These are phyloP conservation scores for Melanocharis versteri DNA, from an alignment of 2,113 vertebrate species.

Conservation along the genomic window DNA sequence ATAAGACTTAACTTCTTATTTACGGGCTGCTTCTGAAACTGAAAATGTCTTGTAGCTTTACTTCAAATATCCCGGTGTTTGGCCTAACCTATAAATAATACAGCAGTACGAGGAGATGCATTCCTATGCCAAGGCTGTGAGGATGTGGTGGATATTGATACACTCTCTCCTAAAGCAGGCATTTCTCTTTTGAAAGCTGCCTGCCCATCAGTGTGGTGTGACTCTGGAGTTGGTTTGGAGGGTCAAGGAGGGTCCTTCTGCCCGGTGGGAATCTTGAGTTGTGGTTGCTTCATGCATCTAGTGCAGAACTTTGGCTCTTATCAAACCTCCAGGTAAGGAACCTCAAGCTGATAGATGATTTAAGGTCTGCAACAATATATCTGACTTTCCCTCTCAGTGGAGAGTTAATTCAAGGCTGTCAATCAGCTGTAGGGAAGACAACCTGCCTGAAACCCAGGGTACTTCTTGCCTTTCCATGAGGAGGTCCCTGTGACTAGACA, in stretches of 20 bases:
- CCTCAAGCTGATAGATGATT: not conserved
- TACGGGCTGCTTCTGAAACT: slow-evolving; percentile 48
- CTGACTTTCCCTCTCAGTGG: not conserved
- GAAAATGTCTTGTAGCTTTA: not conserved
- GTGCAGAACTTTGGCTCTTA: not conserved
- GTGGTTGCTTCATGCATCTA: not conserved
- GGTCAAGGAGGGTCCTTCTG: not conserved
- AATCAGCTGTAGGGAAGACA: not conserved
- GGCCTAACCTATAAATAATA: slow-evolving; percentile 47
- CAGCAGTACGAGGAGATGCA: not conserved
- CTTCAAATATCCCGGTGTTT: not conserved
- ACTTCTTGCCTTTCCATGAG: fast-evolving
- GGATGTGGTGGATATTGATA: not conserved
- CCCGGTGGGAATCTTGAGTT: not conserved
- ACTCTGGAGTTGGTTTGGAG: not conserved
- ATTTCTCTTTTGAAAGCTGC: not conserved
- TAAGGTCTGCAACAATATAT: not conserved
- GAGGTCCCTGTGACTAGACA: fast-evolving
- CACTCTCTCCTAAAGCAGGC: not conserved
- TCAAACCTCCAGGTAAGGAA: not conserved
- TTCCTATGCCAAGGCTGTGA: slow-evolving; percentile 12
- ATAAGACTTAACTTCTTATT: slow-evolving; percentile 48
- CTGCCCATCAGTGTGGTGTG: fast-evolving
- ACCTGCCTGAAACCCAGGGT: not conserved
- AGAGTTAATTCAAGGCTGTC: not conserved